Percentiles rank a stretch among this genome's conserved stretches.
Conservation (phyloP, 2,888 invertebrate genomes). For the Diplolepis rosae region DNA sequence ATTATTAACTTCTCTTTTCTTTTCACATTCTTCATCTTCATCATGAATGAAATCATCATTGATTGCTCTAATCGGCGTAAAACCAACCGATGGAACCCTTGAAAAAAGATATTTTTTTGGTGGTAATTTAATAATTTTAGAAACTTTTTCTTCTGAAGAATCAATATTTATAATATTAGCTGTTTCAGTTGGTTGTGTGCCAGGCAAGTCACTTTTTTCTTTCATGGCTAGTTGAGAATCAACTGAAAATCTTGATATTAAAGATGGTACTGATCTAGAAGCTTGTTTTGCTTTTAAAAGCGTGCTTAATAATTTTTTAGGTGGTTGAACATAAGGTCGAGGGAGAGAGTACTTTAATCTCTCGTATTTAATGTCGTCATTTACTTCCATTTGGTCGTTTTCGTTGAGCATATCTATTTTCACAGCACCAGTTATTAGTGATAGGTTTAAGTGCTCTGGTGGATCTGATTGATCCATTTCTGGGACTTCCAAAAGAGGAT, state of each 20-base stretch:
- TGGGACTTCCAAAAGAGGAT: constrained; percentile 50
- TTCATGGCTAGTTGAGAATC: constrained; percentile 66
- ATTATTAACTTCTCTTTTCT: constrained; percentile 13
- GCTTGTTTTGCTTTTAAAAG: constrained; percentile 67
- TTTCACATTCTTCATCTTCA: constrained; percentile 45
- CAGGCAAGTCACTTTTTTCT: constrained; percentile 49
- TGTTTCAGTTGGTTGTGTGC: constrained; percentile 28
- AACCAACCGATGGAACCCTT: constrained; percentile 57
- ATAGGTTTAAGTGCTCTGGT: constrained; percentile 63
- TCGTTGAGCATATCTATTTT: constrained; percentile 51
- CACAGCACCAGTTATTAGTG: constrained; percentile 62
- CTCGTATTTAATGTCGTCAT: constrained; percentile 56
- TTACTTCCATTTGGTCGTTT: constrained; percentile 37
- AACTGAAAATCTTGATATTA: constrained; percentile 69
- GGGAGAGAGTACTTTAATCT: constrained; percentile 65
- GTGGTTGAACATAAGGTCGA: constrained; percentile 64
- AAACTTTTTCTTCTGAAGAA: constrained; percentile 36
- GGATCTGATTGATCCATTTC: constrained; percentile 61
- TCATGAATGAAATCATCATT: constrained; percentile 62
- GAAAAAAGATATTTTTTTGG: constrained; percentile 64
- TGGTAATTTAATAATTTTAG: constrained; percentile 65
- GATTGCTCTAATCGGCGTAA: constrained; percentile 66
- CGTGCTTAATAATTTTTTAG: constrained; percentile 58
- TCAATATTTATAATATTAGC: constrained; percentile 38
- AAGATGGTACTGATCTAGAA: constrained; percentile 63